Evolutionary conservation across 1,140 invertebrate genomes (phyloP).

Genomic region (Drosophila mauritiana): DNA sequence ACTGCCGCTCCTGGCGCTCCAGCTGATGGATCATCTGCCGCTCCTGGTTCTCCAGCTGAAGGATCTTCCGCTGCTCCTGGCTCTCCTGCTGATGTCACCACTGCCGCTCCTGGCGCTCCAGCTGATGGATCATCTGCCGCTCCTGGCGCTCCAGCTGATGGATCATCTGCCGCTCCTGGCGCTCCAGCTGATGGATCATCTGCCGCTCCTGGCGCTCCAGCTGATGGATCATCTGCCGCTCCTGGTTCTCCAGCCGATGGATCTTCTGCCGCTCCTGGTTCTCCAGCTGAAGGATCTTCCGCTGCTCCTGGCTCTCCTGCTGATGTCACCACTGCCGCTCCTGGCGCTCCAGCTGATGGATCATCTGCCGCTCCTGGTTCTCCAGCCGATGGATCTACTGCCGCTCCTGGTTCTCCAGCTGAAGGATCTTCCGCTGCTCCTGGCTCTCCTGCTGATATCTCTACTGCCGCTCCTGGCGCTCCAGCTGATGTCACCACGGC

Average conservation of each 20-base stretch:
- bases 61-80: not conserved
- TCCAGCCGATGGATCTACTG: not conserved
- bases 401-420: not conserved
- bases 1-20: not conserved
- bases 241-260: conserved; percentile 2
- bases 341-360: not conserved
- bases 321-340: conserved; percentile 7
- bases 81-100: not conserved
- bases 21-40: not conserved
- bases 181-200: not conserved
- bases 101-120: not conserved
- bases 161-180: not conserved
- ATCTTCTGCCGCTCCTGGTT: conserved; percentile 3
- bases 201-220: conserved; percentile 12
- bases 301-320: conserved; percentile 21
- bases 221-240: conserved; percentile 4
- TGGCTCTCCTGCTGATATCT: conserved; percentile 5
- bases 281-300: conserved; percentile 5
- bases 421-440: conserved; percentile 7
- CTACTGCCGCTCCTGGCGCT: conserved; percentile 6
- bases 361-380: not conserved
- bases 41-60: conserved; percentile 21
- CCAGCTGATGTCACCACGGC: conserved; percentile 10
- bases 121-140: not conserved
- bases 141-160: not conserved